phyloP scores from a whole-genome alignment of 2,113 vertebrate species.

The Mesitornis unicolor region DNA sequence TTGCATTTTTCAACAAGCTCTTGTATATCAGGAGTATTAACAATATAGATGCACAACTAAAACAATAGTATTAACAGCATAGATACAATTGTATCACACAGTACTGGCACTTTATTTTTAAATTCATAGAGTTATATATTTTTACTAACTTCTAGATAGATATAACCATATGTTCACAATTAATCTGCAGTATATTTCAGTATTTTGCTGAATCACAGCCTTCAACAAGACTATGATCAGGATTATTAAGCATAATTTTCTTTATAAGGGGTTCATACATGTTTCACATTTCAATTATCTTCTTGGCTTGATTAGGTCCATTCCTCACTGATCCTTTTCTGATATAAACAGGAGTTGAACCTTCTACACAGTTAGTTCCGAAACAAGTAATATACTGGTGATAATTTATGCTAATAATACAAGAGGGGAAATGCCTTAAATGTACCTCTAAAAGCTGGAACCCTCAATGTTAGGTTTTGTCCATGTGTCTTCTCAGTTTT shows the following conservation, averaged over 20 bases:
- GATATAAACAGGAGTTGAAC: neutral
- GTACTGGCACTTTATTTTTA: neutral
- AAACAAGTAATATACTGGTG: neutral
- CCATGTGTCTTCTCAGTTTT: neutral
- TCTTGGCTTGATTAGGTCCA: neutral
- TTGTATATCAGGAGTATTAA: neutral
- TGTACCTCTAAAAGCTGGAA: neutral
- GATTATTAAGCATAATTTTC: neutral
- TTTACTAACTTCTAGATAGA: neutral
- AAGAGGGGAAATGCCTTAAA: neutral
- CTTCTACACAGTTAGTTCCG: neutral
- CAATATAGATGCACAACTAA: neutral
- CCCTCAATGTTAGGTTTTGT: neutral
- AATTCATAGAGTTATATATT: neutral
- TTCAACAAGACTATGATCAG: neutral
- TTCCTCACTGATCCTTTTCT: neutral
- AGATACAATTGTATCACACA: no score
- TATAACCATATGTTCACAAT: neutral
- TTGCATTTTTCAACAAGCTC: neutral
- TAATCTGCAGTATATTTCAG: neutral
- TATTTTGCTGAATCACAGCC: slow-evolving; percentile 9
- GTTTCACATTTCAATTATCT: neutral
- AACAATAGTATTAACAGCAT: neutral
- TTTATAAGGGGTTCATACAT: neutral
- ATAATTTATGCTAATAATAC: neutral